phyloP scores from a whole-genome alignment of 2,113 vertebrate genomes.

The Pantherophis guttatus region DNA sequence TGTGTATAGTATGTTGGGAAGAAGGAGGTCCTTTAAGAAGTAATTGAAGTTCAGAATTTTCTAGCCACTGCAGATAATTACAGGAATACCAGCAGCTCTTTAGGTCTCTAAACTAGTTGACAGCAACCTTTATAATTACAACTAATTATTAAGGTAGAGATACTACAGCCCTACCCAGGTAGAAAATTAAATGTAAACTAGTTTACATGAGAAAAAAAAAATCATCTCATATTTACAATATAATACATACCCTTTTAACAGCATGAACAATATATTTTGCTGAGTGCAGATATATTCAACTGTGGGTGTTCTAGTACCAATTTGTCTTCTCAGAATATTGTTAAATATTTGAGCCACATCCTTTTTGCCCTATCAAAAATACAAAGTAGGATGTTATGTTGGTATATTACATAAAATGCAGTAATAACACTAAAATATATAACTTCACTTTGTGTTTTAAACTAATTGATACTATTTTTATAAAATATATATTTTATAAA shows the following conservation, averaged over 20 bases:
- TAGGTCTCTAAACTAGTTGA: not conserved
- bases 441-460: not conserved
- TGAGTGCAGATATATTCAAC: conserved; percentile 98
- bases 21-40: not conserved
- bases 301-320: conserved; percentile 93
- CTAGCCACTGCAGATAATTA: not conserved
- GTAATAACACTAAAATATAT: not conserved
- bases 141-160: not conserved
- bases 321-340: conserved; percentile 95
- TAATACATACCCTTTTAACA: conserved; percentile 89
- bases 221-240: conserved; percentile 10
- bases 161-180: not conserved
- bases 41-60: not conserved
- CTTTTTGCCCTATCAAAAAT: conserved; percentile 88
- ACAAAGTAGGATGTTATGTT: conserved; percentile 21
- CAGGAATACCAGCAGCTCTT: not conserved
- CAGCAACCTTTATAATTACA: not conserved
- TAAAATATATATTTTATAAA: not conserved
- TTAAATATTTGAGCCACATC: conserved; percentile 98
- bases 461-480: not conserved
- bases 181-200: not conserved
- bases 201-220: not conserved
- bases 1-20: not conserved
- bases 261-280: conserved; percentile 96
- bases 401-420: not conserved